Base-by-base conservation (phyloP, 1,140 invertebrate genomes). In the Dysdera silvatica region DNA sequence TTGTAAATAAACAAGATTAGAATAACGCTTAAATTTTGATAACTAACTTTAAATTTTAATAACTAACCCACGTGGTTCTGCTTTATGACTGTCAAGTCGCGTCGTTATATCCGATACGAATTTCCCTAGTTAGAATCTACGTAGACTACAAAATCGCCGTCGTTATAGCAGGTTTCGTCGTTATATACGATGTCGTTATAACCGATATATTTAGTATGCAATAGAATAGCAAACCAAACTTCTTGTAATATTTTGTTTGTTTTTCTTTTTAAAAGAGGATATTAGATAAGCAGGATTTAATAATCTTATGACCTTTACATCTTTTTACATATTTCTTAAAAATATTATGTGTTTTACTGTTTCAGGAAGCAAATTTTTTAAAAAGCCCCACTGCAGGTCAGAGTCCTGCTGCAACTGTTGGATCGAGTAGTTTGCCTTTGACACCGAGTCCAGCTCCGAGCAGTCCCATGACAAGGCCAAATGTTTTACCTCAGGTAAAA, bases 361-460 rank as follows among this genome's bases (percentile, higher is more conserved):
- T 48, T 32, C 23, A 63, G 61, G 61, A 63, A 53, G 57, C 32
- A 33, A 23, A 16, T 29, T 52, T 31, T n/a, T 49, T 58, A 29
- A 65, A 65, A 37, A 58, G 40, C 37, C 61, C 61, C 14, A 41
- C 54, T 26, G 31, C 54, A 48, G 54, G 61, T 8, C 54, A 64
- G 32, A 64, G 61, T 52, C 62, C 62, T 26, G 35, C 31, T 28
- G 55, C 62, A 16, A 65, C 62, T 53, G 49, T 65, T 43, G 62
- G 54, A 28, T 58, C 62, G 1, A 58, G 62, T 28, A 58, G 62
- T 28, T 35, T 65, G 10, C 62, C 62, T 23, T 55, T 58, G 18
- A 65, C 62, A 28, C 62, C 62, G 54, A 65, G 62, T 37, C 62
- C 62, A 2, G 55, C 55, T 24, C 53, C 61, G 18, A 54, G 61